Percentiles rank a stretch among this genome's conserved stretches.
These are phyloP conservation scores for Chaetophractus vellerosus DNA, from an alignment of 2,797 vertebrate genomes.

Conservation along the genomic window DNA sequence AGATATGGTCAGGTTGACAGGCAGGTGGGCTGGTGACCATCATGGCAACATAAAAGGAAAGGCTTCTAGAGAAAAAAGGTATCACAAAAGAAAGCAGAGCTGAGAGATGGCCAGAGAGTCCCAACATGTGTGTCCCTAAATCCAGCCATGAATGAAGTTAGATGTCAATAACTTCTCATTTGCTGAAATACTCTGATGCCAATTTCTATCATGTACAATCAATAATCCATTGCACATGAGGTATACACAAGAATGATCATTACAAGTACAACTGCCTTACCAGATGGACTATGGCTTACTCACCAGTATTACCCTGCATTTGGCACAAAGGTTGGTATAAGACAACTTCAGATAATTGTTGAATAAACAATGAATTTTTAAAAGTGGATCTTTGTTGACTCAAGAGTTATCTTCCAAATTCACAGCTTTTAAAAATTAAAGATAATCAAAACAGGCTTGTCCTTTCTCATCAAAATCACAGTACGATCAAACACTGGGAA, in stretches of 20 bases:
- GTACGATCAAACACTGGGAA: neutral
- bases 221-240: neutral
- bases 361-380: neutral
- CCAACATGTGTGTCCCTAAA: neutral
- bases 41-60: neutral
- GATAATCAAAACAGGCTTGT: conserved; percentile 48
- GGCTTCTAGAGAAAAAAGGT: neutral
- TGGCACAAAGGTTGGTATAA: neutral
- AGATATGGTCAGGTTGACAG: neutral
- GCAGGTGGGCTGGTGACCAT: neutral
- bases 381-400: neutral
- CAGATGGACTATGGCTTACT: neutral
- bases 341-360: neutral
- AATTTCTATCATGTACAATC: neutral
- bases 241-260: neutral
- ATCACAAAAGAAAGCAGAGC: neutral
- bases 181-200: neutral
- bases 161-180: neutral
- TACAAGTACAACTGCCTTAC: neutral
- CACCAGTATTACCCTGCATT: neutral
- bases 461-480: conserved; percentile 44
- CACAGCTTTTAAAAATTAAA: conserved; percentile 66
- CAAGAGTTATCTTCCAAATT: conserved; percentile 57
- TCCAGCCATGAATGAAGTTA: neutral
- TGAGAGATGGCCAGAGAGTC: neutral